phyloP scores from a whole-genome alignment of 2,113 vertebrate species.

The Gymnorhina tibicen region DNA sequence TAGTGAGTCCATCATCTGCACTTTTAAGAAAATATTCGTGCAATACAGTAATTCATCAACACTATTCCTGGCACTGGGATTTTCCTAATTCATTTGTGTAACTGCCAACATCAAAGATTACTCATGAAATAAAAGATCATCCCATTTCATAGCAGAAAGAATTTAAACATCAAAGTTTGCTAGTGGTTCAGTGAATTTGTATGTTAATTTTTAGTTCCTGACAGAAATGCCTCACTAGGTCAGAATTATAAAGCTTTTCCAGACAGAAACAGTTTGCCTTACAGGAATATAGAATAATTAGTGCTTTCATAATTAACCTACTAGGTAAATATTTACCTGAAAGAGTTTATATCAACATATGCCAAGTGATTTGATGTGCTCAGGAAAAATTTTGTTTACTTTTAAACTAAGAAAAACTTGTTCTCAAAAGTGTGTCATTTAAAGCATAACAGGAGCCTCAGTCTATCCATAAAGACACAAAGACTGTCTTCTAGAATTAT shows the following conservation, averaged over 20 bases:
- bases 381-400: not conserved
- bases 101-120: slow-evolving; percentile 38
- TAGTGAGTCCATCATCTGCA: not conserved
- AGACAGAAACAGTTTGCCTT: not conserved
- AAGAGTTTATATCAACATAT: not conserved
- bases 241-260: slow-evolving; percentile 7
- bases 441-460: not conserved
- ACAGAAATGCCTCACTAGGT: slow-evolving; percentile 11
- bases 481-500: not conserved
- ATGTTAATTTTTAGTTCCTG: slow-evolving; percentile 4
- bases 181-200: not conserved
- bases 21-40: not conserved
- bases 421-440: not conserved
- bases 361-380: not conserved
- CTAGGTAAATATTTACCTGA: not conserved
- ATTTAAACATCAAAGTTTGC: slow-evolving; percentile 42
- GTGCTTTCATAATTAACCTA: not conserved
- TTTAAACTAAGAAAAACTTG: not conserved
- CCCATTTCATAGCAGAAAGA: slow-evolving; percentile 2
- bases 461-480: not conserved
- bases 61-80: not conserved
- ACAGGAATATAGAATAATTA: not conserved
- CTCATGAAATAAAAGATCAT: slow-evolving; percentile 23
- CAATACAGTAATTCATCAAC: not conserved
- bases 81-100: slow-evolving; percentile 40